phyloP scores from a whole-genome alignment of 2,113 vertebrate genomes.

The Meriones unguiculatus region DNA sequence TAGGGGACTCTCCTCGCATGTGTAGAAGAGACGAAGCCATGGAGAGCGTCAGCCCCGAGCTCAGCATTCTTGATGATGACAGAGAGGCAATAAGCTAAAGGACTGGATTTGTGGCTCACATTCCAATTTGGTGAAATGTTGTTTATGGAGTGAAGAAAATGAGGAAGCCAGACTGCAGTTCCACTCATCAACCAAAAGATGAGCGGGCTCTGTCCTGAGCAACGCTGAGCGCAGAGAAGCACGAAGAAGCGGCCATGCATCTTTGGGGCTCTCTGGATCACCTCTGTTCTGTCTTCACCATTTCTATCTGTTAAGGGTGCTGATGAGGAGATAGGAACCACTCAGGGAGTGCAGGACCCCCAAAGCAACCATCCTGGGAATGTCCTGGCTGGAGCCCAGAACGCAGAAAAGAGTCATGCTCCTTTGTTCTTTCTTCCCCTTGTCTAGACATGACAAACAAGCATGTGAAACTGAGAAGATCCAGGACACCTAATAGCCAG shows the following conservation, averaged over 20 bases:
- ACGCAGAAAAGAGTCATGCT: not conserved
- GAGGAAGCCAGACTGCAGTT: not conserved
- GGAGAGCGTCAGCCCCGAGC: not conserved
- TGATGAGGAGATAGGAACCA: not conserved
- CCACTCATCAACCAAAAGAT: not conserved
- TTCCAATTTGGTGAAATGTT: not conserved
- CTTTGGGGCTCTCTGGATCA: not conserved
- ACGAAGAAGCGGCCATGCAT: not conserved
- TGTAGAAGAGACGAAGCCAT: not conserved
- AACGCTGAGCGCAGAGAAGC: not conserved
- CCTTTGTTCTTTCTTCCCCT: not conserved
- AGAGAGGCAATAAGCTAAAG: not conserved
- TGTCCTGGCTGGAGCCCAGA: not conserved
- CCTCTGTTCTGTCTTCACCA: not conserved
- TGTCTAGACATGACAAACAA: not conserved
- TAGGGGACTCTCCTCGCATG: not conserved
- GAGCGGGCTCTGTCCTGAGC: not conserved
- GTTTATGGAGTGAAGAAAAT: not conserved
- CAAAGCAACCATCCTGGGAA: not conserved
- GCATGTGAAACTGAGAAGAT: not conserved
- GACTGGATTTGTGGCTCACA: not conserved
- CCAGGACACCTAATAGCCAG: not conserved
- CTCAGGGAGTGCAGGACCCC: not conserved
- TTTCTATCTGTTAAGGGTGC: not conserved
- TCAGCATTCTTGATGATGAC: constrained; percentile 17